These are phyloP conservation scores for Drosophila ezoana DNA, from an alignment of 2,888 invertebrate species.

Conservation along the genomic window DNA sequence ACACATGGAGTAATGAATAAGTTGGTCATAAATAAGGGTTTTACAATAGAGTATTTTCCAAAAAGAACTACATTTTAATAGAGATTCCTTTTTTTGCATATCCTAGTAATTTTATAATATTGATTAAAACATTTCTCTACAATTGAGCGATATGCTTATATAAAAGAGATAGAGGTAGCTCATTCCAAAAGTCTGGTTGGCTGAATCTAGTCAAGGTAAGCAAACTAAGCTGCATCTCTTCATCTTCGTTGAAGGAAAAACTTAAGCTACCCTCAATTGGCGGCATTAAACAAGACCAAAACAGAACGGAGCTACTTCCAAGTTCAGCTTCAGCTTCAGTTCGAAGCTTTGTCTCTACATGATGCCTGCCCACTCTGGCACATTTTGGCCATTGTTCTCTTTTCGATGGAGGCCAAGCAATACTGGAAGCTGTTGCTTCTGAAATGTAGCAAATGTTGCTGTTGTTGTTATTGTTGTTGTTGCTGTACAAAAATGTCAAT, in stretches of 20 bases:
- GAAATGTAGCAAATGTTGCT: conserved; percentile 69
- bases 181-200: conserved; percentile 22
- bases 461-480: conserved; percentile 43
- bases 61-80: too few relatives aligned
- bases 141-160: too few relatives aligned
- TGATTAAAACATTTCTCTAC: too few relatives aligned
- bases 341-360: conserved; percentile 63
- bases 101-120: too few relatives aligned
- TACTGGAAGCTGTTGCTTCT: conserved; percentile 60
- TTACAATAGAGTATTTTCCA: too few relatives aligned
- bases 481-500: conserved; percentile 80
- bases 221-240: conserved; percentile 43
- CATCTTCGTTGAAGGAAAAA: conserved; percentile 48
- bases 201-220: conserved; percentile 2
- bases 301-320: conserved; percentile 46
- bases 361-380: conserved; percentile 78
- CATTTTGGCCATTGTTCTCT: conserved; percentile 76
- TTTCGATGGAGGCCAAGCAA: conserved; percentile 30
- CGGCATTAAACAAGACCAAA: conserved; percentile 76
- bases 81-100: too few relatives aligned
- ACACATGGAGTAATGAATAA: too few relatives aligned
- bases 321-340: conserved; percentile 41
- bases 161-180: not conserved
- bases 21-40: too few relatives aligned
- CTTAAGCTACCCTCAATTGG: conserved; percentile 82